These are phyloP conservation scores for Phallusia fumigata DNA, from an alignment of 23 tunicate genomes.

Conservation along the genomic window DNA sequence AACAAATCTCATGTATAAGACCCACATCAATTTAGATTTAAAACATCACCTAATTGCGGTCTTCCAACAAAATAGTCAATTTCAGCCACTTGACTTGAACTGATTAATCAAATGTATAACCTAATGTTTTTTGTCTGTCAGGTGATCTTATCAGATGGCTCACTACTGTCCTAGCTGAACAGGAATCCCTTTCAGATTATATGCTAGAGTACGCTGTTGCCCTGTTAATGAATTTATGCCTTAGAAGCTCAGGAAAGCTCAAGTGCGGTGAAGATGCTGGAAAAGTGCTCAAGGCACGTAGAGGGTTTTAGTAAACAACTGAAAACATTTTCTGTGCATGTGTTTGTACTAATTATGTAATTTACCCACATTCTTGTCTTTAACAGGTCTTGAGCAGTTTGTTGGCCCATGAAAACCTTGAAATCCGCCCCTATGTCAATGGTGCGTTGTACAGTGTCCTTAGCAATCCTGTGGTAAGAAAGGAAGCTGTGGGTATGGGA, in stretches of 20 bases:
- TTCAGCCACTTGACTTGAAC: too few species aligned
- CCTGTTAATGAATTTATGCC: slow-evolving; percentile 89
- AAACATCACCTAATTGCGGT: too few species aligned
- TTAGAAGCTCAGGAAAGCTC: slow-evolving; percentile 74
- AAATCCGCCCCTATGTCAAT: slow-evolving; percentile 91
- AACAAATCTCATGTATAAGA: too few species aligned
- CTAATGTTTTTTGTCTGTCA: neutral
- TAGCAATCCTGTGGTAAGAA: slow-evolving; percentile 63
- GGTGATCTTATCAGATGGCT: slow-evolving; percentile 86
- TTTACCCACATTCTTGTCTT: neutral
- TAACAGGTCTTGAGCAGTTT: slow-evolving; percentile 80
- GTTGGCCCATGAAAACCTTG: slow-evolving; percentile 82
- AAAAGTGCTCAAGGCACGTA: slow-evolving; percentile 53
- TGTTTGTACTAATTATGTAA: neutral
- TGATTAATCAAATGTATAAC: too few species aligned
- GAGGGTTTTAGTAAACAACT: neutral
- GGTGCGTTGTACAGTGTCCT: slow-evolving; percentile 98
- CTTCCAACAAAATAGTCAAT: too few species aligned
- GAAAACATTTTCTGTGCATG: neutral
- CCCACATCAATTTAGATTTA: too few species aligned
- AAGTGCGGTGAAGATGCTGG: slow-evolving; percentile 77
- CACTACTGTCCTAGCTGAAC: slow-evolving; percentile 56
- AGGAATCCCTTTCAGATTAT: slow-evolving; percentile 81
- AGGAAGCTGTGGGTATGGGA: slow-evolving; percentile 77
- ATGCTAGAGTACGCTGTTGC: slow-evolving; percentile 98